Base-by-base conservation (phyloP, 2,797 vertebrate species). In the Merluccius polli region DNA sequence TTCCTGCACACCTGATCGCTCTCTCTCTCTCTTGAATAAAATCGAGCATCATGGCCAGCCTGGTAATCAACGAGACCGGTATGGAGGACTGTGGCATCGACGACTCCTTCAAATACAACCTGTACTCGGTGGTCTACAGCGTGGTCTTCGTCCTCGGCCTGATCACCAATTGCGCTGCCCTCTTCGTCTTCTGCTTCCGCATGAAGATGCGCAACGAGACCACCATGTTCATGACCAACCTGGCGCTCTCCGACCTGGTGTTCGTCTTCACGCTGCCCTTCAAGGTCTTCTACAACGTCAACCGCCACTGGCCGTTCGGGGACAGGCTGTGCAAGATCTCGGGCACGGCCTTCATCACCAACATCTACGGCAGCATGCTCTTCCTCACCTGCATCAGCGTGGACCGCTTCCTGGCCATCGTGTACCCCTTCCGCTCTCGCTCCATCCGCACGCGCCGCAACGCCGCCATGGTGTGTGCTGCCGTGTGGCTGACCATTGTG, bases 361-460 rank as follows among this genome's bases (percentile, higher is more conserved):
- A 99, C 87, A 99, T 99, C 89, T 98, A 98, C 0, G 97, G 97
- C 81, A 98, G 97, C 91, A 98, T 99, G 97, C 88, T 99, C 72
- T 99, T 99, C 89, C 97, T 99, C 83, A 98, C 98, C 8, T 99
- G 97, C 91, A 98, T 99, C 89, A 99, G 96, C 0, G 95, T 98
- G 0, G 97, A 98, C 91, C 96, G 97, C 75, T 99, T 99, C 87
- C 92, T 99, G 27, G 98, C 98, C 0, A 99, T 99, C 1, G 96
- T 98, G 71, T 98, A 98, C 76, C 98, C 98, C 0, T 97, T 99
- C 81, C 92, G 95, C 18, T 99, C 97, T 0, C 96, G 96, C 77
- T 94, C 96, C 77, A 93, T 99, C 71, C 94, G 98, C 75, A 98
- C 96, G 0, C 92, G 95, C 52, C 94, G 93, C 76, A 99, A 98